These are phyloP conservation scores for Cheilosia impressa DNA, from an alignment of 2,888 invertebrate species.

Conservation along the genomic window DNA sequence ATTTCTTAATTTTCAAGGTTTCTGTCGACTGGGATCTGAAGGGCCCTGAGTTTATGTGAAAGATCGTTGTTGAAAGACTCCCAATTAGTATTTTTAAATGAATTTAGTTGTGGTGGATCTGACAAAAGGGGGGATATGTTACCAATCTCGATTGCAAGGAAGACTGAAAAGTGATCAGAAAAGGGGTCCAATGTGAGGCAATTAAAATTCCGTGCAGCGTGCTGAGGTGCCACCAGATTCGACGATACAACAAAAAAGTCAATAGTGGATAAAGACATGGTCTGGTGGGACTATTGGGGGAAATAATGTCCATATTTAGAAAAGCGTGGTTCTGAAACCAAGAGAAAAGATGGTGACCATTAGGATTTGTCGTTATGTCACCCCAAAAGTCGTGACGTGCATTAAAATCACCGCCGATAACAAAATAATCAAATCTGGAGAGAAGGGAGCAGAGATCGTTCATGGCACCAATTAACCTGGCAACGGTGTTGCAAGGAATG, in stretches of 20 bases:
- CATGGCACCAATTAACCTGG: no score
- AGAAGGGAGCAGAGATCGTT: no score
- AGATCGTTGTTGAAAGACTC: slow-evolving; percentile 3
- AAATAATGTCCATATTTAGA: slow-evolving; percentile 1
- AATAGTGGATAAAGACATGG: background rate
- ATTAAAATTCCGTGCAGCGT: no score
- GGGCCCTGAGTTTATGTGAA: background rate
- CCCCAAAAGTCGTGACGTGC: no score
- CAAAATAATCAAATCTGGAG: no score
- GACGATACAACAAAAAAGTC: slow-evolving; percentile 9
- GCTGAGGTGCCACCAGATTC: background rate
- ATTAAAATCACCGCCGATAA: no score
- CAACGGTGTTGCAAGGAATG: no score
- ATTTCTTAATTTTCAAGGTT: background rate
- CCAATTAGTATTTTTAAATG: slow-evolving; percentile 6
- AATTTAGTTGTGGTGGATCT: background rate
- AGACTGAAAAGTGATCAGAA: slow-evolving; percentile 11
- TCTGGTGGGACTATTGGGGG: slow-evolving; percentile 3
- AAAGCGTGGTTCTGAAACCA: background rate
- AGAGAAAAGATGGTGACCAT: no score
- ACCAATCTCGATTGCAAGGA: slow-evolving; percentile 1
- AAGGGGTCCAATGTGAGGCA: no score
- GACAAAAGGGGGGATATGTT: background rate
- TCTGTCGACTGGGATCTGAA: background rate
- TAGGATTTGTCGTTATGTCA: no score